Evolutionary conservation across 2,888 invertebrate species (phyloP).

Genomic region (Galeruca laticollis): DNA sequence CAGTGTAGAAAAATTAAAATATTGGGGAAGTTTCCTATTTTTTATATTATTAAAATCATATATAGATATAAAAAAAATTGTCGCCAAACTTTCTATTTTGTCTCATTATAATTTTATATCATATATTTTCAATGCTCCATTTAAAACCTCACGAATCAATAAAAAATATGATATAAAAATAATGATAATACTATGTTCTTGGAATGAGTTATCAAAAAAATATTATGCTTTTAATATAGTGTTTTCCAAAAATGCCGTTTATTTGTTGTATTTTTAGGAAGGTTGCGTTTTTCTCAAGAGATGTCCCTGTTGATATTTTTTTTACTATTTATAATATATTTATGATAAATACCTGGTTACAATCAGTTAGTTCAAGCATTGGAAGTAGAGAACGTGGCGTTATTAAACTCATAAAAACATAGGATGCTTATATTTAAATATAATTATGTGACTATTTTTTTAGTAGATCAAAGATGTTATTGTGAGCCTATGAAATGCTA

Average conservation of each 20-base stretch:
- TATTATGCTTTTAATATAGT: neutral
- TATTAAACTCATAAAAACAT: neutral
- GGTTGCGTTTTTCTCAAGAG: neutral
- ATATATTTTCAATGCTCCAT: too few species aligned
- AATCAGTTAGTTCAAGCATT: constrained; percentile 18
- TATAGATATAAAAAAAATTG: neutral
- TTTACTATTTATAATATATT: constrained; percentile 29
- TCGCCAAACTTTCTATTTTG: too few species aligned
- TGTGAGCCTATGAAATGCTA: too few species aligned
- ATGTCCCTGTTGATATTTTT: constrained; percentile 2
- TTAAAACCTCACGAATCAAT: too few species aligned
- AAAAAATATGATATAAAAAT: too few species aligned
- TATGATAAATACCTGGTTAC: constrained; percentile 25
- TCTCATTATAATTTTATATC: too few species aligned
- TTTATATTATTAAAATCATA: constrained; percentile 7
- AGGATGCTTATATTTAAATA: too few species aligned
- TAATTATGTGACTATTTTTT: too few species aligned
- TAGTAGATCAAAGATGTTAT: too few species aligned
- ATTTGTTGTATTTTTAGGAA: neutral
- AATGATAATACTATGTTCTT: too few species aligned
- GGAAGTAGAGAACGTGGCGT: neutral
- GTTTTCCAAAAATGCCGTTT: neutral
- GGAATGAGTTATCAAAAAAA: too few species aligned
- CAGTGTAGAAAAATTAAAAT: constrained; percentile 20
- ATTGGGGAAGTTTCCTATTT: neutral